phyloP scores from a whole-genome alignment of 2,113 vertebrate species.

The Galbula dea region DNA sequence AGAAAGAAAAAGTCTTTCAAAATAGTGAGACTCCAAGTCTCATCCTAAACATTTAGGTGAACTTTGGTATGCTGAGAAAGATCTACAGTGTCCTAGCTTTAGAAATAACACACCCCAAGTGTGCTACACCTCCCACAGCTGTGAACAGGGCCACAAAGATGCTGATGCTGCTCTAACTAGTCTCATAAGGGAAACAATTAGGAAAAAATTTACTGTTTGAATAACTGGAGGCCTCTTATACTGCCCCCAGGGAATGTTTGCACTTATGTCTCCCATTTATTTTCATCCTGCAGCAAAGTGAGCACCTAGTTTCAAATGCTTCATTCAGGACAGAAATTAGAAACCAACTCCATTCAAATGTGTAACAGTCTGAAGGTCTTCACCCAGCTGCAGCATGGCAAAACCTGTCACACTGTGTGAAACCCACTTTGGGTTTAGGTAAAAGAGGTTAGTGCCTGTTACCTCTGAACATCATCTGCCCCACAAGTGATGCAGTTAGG shows the following conservation, averaged over 20 bases:
- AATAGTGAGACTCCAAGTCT: neutral
- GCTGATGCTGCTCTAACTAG: neutral
- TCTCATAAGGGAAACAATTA: neutral
- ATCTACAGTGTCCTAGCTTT: neutral
- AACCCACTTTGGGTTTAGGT: neutral
- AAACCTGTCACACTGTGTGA: fast-evolving
- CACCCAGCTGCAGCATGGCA: neutral
- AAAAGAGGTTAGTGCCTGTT: neutral
- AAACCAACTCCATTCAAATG: neutral
- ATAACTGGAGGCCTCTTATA: neutral
- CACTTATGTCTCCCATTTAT: neutral
- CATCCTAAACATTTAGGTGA: neutral
- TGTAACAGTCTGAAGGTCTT: neutral
- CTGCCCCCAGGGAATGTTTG: neutral
- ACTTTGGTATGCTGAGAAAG: neutral
- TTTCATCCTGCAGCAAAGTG: neutral
- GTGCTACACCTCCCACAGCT: neutral
- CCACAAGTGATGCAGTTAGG: neutral
- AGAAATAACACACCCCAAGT: neutral
- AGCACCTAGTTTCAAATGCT: neutral
- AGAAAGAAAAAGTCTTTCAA: neutral
- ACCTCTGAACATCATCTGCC: neutral
- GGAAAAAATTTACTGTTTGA: neutral
- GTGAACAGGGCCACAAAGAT: neutral
- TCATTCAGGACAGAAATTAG: neutral